Conservation (phyloP, 1,140 invertebrate species). For the Phymastichus coffea region DNA sequence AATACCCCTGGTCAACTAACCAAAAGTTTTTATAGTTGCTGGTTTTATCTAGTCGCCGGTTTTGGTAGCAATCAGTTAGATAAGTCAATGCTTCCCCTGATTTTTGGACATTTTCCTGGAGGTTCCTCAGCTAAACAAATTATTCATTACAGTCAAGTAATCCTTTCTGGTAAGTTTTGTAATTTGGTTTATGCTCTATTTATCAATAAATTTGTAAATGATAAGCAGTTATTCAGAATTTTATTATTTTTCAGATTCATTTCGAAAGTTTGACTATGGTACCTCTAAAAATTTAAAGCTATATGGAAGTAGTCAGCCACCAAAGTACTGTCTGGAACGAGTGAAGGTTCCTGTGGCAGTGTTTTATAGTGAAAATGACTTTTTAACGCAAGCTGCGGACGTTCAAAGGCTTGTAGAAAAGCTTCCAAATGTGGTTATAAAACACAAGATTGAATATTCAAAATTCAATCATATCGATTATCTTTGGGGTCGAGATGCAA, state of each 20-base stretch:
- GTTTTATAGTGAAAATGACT: constrained; percentile 74
- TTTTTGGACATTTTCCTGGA: constrained; percentile 70
- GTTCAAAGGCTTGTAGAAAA: constrained; percentile 60
- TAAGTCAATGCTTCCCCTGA: constrained; percentile 59
- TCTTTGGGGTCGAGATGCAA: constrained; percentile 54
- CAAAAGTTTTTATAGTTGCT: constrained; percentile 45
- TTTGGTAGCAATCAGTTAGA: constrained; percentile 54
- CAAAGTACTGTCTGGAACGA: constrained; percentile 56
- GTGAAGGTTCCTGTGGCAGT: constrained; percentile 63
- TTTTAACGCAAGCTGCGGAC: constrained; percentile 63
- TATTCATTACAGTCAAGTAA: constrained; percentile 62
- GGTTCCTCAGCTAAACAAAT: constrained; percentile 72
- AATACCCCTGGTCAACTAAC: constrained; percentile 47
- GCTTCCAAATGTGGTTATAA: constrained; percentile 55
- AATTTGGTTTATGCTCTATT: not conserved
- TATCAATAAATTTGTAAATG: too few relatives aligned
- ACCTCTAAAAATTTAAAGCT: constrained; percentile 49
- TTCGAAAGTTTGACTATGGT: constrained; percentile 60
- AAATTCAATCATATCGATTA: constrained; percentile 58
- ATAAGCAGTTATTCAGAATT: not conserved
- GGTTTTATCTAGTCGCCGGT: constrained; percentile 50
- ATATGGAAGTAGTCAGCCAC: constrained; percentile 55
- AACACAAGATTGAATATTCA: constrained; percentile 46
- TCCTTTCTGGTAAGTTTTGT: constrained; percentile 44
- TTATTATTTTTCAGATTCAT: constrained; percentile 45